phyloP scores from a whole-genome alignment of 2,888 invertebrate species.

The Athalia rosae region DNA sequence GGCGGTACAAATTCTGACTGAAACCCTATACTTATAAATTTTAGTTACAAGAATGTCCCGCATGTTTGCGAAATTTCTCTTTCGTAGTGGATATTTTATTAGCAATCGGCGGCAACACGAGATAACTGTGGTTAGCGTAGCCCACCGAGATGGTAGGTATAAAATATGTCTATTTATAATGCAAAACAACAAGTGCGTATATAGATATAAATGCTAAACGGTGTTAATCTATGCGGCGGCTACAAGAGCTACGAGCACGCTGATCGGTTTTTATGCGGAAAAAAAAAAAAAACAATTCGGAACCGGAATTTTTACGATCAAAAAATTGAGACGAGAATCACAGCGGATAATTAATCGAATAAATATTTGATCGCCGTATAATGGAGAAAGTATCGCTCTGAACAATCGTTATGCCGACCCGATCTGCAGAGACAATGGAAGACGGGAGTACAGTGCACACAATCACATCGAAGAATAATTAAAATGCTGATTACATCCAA shows the following conservation, averaged over 20 bases:
- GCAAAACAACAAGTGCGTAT: too few relatives aligned
- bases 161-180: background rate
- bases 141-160: background rate
- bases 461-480: background rate
- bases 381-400: background rate
- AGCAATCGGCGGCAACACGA: slow-evolving; percentile 22
- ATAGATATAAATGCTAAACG: too few relatives aligned
- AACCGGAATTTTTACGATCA: too few relatives aligned
- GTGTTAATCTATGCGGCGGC: too few relatives aligned
- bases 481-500: background rate
- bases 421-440: too few relatives aligned
- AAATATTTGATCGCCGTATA: background rate
- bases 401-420: too few relatives aligned
- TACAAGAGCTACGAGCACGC: too few relatives aligned
- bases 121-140: slow-evolving; percentile 14
- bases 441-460: background rate
- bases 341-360: too few relatives aligned
- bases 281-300: too few relatives aligned
- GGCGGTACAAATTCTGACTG: background rate
- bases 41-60: slow-evolving; percentile 4
- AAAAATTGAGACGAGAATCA: too few relatives aligned
- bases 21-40: background rate
- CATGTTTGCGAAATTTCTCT: slow-evolving; percentile 20
- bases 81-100: slow-evolving; percentile 25
- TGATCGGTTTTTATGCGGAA: too few relatives aligned